A percentile compares a stretch with the other conserved stretches of the same genome.
These are phyloP conservation scores for Brachirus orientalis DNA, from an alignment of 2,113 vertebrate species.

Conservation along the genomic window DNA sequence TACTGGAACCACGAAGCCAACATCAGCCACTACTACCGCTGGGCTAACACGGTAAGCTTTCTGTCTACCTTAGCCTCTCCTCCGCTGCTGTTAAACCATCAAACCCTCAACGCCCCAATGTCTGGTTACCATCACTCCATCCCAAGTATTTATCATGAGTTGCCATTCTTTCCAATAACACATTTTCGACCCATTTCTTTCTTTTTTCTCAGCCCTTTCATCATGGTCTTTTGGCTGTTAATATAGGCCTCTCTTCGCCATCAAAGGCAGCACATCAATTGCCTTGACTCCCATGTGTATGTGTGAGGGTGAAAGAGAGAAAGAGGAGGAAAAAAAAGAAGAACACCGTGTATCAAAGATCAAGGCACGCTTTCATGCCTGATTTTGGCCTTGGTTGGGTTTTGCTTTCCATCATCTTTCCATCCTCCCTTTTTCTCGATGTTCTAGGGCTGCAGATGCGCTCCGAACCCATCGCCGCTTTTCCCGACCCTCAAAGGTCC, in stretches of 20 bases:
- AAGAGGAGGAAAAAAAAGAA: conserved; percentile 54
- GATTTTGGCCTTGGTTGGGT: conserved; percentile 64
- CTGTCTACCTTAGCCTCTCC: conserved; percentile 57
- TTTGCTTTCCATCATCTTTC: conserved; percentile 66
- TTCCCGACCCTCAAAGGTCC: conserved; percentile 9
- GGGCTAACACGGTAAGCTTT: conserved; percentile 76
- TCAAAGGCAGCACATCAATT: conserved; percentile 84
- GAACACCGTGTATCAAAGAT: conserved; percentile 77
- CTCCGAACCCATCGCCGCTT: conserved; percentile 31
- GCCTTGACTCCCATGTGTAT: conserved; percentile 82
- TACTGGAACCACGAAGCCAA: conserved; percentile 55
- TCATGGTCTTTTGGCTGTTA: conserved; percentile 75
- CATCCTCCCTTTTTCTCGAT: conserved; percentile 25
- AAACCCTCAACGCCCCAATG: conserved; percentile 52
- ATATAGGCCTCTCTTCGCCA: conserved; percentile 79
- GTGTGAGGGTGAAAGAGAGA: conserved; percentile 74
- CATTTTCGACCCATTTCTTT: conserved; percentile 71
- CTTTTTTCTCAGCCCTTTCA: conserved; percentile 71
- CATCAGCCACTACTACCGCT: conserved; percentile 55
- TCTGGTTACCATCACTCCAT: conserved; percentile 61
- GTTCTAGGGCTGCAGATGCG: conserved; percentile 17
- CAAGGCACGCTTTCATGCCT: conserved; percentile 78
- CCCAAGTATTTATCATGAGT: conserved; percentile 56
- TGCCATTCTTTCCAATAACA: conserved; percentile 63
- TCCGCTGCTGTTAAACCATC: conserved; percentile 60